Evolutionary conservation across 2,888 invertebrate species (phyloP), one percentile per base, ranked within the genome.

Genomic region (Andrena praecox): DNA sequence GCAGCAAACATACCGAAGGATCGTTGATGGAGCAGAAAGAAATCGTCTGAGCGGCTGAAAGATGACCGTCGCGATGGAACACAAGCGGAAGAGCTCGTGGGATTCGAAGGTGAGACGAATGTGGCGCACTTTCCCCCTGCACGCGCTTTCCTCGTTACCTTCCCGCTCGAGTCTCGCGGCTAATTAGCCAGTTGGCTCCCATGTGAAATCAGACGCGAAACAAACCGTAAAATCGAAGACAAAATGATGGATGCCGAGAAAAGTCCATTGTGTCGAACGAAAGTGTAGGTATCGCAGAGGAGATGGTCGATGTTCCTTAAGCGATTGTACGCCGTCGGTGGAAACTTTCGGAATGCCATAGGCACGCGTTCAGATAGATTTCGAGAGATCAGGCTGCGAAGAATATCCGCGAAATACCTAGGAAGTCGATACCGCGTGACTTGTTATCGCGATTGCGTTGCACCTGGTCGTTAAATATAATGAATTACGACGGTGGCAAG

Each of bases 51-150:
- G 66, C 72, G 76, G 56, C 60, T 66, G 16, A 52, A 84, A 76
- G 84, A 94, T 94, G 94, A 95, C 94, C 89, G 94, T 95, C 86
- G 92, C 94, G 88, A 94, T 94, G 94, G 95, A 95, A 84, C 94
- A 94, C 90, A 95, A 94, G 86, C 94, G 95, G 89, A 95, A 95
- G 92, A 94, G 94, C 80, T 95, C 95, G 85, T 95, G 95, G 95
- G 95, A 95, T 87, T 95, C 95, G 56, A 95, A 95, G 94, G 95
- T 95, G 91, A 93, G 93, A 78, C 78, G 76, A 72, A 89, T 84
- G 75, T 85, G 82, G 85, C 86, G 77, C 87, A 84, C 87, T 88
- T 88, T 88, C 86, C 83, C 86, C 70, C 63, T 72, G 73, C 29
- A 63, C 31, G 50, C 54, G 71, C 59, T 81, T 72, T 69, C 71